Percentiles rank a stretch among this genome's conserved stretches.
Evolutionary conservation across 92 coral and sea anemone genomes (phyloP).

Genomic region (Bergia puertoricense): DNA sequence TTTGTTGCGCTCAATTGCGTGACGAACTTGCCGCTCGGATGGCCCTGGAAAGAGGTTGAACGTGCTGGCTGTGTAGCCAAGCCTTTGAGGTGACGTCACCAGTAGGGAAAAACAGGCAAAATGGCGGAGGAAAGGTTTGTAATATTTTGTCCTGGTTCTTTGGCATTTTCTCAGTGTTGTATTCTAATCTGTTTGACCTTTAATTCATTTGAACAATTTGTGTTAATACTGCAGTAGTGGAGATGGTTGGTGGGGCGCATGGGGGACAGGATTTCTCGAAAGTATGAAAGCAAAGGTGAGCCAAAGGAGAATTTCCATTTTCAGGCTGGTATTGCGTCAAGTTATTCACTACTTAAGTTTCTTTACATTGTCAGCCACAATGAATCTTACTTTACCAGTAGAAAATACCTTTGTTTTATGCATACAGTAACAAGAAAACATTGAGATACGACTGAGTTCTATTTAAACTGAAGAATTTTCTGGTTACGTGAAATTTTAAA

Average conservation of each 20-base stretch:
- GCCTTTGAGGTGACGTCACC: constrained; percentile 62
- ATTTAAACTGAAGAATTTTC: neutral
- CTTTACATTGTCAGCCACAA: too few species aligned
- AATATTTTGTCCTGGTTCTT: neutral
- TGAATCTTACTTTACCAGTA: neutral
- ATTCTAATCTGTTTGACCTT: constrained; percentile 8
- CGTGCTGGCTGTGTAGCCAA: constrained; percentile 2
- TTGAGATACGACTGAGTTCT: neutral
- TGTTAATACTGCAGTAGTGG: constrained; percentile 68
- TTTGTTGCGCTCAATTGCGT: too few species aligned
- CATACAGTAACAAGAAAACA: too few species aligned
- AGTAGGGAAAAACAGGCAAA: constrained; percentile 57
- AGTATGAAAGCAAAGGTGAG: constrained; percentile 75
- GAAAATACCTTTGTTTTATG: neutral
- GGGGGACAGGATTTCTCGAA: constrained; percentile 76
- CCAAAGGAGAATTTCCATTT: neutral
- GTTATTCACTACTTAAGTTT: too few species aligned
- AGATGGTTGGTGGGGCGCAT: constrained; percentile 85
- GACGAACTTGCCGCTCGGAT: neutral
- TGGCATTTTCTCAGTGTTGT: neutral
- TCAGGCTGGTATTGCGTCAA: neutral
- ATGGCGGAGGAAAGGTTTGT: constrained; percentile 93
- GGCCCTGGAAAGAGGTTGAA: neutral
- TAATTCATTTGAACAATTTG: neutral
- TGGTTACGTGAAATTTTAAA: neutral